These are phyloP conservation scores for Copidosoma aretas DNA, from an alignment of 2,888 invertebrate genomes.

Conservation along the genomic window DNA sequence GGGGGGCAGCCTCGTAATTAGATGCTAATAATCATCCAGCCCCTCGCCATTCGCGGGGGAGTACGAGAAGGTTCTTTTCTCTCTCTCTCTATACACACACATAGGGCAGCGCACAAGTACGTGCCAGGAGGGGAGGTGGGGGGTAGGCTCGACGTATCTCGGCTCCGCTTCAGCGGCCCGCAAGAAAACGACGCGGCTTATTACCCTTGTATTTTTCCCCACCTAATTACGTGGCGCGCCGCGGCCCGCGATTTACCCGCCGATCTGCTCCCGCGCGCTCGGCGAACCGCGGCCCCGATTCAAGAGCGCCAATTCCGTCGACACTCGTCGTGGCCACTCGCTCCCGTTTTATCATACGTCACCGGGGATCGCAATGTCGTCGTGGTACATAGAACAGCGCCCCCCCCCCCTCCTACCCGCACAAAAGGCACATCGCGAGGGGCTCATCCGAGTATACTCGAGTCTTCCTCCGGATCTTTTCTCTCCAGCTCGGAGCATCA, in stretches of 20 bases:
- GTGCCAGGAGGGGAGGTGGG: too few relatives aligned
- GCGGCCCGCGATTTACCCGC: slow-evolving; percentile 43
- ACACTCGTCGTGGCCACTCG: background rate
- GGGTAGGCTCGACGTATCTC: slow-evolving; percentile 38
- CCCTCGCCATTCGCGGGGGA: slow-evolving; percentile 41
- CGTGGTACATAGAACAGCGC: too few relatives aligned
- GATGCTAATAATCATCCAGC: slow-evolving; percentile 60
- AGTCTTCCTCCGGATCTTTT: slow-evolving; percentile 48
- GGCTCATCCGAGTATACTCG: slow-evolving; percentile 41
- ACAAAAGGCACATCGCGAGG: slow-evolving; percentile 6
- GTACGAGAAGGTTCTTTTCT: slow-evolving; percentile 43
- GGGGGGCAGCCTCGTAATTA: slow-evolving; percentile 54
- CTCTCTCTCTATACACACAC: slow-evolving; percentile 32
- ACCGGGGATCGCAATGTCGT: too few relatives aligned
- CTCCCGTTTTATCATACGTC: background rate
- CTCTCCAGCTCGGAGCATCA: background rate
- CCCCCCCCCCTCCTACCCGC: background rate
- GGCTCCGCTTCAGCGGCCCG: slow-evolving; percentile 49
- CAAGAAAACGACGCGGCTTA: slow-evolving; percentile 58
- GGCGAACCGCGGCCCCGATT: background rate
- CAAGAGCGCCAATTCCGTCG: background rate
- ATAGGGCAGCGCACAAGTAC: too few relatives aligned
- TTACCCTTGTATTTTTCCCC: slow-evolving; percentile 58
- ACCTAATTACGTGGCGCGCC: slow-evolving; percentile 63
- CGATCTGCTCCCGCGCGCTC: slow-evolving; percentile 13